Percentiles rank a stretch among this genome's conserved stretches.
Evolutionary conservation across 2,888 invertebrate genomes (phyloP).

Genomic region (Trachelus troglodyta): DNA sequence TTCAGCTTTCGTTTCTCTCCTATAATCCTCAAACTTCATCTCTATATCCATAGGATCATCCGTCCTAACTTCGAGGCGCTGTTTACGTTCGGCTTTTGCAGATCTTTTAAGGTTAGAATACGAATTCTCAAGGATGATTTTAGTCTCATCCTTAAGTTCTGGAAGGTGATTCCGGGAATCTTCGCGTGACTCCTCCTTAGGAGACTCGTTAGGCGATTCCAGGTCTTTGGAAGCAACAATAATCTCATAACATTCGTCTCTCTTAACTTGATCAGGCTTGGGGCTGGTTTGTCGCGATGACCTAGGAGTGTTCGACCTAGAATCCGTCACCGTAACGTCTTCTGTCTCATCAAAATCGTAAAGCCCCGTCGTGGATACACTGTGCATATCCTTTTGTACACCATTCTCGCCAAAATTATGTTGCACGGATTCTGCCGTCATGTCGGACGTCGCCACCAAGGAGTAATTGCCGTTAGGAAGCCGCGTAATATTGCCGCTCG

Average conservation of each 20-base stretch:
- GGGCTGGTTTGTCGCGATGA: constrained; percentile 55
- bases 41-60: constrained; percentile 60
- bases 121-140: constrained; percentile 30
- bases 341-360: constrained; percentile 53
- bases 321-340: constrained; percentile 50
- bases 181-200: constrained; percentile 28
- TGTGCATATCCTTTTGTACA: constrained; percentile 2
- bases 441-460: constrained; percentile 70
- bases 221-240: constrained; percentile 38
- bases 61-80: constrained; percentile 55
- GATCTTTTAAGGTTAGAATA: constrained; percentile 52
- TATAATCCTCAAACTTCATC: constrained; percentile 59
- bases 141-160: constrained; percentile 30
- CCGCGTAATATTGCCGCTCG: constrained; percentile 75
- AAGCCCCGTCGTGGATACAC: constrained; percentile 30
- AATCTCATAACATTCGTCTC: constrained; percentile 54
- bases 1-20: constrained; percentile 46
- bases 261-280: constrained; percentile 40
- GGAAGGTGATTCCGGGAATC: constrained; percentile 14
- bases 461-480: constrained; percentile 77
- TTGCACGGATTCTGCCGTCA: constrained; percentile 39
- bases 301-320: constrained; percentile 52
- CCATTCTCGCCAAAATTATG: constrained; percentile 10
- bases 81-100: constrained; percentile 59
- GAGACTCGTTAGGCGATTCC: constrained; percentile 34